A percentile compares a stretch with the other conserved stretches of the same genome.
Conservation (phyloP, 2,797 vertebrate genomes). For the Pangasius sanitwongsei region DNA sequence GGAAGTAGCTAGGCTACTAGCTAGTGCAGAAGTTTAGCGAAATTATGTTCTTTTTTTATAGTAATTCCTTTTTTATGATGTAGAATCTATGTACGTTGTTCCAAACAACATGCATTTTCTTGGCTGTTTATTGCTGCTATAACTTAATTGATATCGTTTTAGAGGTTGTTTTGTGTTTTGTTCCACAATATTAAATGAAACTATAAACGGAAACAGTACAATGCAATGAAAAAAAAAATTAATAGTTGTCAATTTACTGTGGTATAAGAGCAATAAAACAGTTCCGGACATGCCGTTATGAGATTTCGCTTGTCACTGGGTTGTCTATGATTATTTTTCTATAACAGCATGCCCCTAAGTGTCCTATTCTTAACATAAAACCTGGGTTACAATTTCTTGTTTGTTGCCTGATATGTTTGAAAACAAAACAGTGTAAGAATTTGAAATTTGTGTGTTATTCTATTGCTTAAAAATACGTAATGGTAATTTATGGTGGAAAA, state of each 20-base stretch:
- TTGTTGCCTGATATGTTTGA: background rate
- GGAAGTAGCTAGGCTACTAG: background rate
- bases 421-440: background rate
- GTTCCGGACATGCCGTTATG: background rate
- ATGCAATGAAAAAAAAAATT: too few relatives aligned
- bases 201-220: too few relatives aligned
- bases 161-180: too few relatives aligned
- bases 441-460: background rate
- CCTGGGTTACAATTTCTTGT: background rate
- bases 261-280: background rate
- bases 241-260: background rate
- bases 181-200: too few relatives aligned
- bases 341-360: background rate
- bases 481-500: background rate
- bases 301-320: background rate
- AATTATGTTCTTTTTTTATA: background rate
- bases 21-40: background rate
- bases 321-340: background rate
- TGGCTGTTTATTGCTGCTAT: background rate
- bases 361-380: background rate
- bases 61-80: too few relatives aligned
- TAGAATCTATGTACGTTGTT: background rate
- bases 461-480: background rate
- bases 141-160: too few relatives aligned
- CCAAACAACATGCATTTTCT: background rate